Conservation (phyloP, 1,140 invertebrate genomes). For the Pantala flavescens region DNA sequence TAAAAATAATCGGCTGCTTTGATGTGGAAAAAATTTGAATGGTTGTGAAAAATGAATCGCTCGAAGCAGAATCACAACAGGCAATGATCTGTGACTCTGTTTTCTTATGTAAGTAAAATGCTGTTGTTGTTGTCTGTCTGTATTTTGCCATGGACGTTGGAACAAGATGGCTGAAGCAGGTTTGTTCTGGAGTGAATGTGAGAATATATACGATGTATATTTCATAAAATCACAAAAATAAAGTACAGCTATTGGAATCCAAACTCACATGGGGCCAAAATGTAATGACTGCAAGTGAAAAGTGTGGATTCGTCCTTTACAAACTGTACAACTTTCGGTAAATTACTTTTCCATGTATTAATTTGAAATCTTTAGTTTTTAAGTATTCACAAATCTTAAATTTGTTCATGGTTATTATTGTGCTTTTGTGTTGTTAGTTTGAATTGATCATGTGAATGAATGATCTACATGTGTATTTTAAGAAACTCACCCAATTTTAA, state of each 20-base stretch:
- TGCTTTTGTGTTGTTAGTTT: too few relatives aligned
- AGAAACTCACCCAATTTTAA: not conserved
- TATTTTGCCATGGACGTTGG: not conserved
- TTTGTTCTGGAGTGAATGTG: not conserved
- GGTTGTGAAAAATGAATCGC: slow-evolving; percentile 5
- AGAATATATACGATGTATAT: slow-evolving; percentile 8
- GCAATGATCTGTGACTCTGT: not conserved
- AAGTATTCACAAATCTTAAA: too few relatives aligned
- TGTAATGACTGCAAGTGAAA: slow-evolving; percentile 1
- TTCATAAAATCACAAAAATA: slow-evolving; percentile 11
- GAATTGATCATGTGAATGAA: not conserved
- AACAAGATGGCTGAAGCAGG: not conserved
- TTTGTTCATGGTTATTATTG: too few relatives aligned
- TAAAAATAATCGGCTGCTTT: not conserved
- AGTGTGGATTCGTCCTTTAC: not conserved
- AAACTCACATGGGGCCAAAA: slow-evolving; percentile 8
- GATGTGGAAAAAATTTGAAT: not conserved
- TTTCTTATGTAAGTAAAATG: slow-evolving; percentile 8
- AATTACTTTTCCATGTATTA: too few relatives aligned
- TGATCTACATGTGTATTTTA: not conserved
- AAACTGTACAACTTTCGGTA: not conserved
- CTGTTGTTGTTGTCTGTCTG: slow-evolving; percentile 5
- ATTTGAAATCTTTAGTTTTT: too few relatives aligned
- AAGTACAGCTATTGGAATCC: slow-evolving; percentile 7
- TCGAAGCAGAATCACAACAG: not conserved